Percentiles rank a stretch among this genome's conserved stretches.
Evolutionary conservation across 2,113 vertebrate species (phyloP).

Genomic region (Melozone crissalis): DNA sequence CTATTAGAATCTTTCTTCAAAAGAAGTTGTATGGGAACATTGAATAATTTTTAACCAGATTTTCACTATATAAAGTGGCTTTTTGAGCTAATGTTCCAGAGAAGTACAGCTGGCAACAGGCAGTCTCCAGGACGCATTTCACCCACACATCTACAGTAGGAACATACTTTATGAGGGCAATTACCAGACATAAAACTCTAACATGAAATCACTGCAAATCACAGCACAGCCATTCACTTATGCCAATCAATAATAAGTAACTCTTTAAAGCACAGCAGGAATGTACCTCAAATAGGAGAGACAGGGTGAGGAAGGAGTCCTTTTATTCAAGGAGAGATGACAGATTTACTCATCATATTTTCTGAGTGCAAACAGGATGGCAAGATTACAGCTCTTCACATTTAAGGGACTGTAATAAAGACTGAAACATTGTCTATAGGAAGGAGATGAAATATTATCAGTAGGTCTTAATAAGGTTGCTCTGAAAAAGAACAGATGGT

Average conservation of each 20-base stretch:
- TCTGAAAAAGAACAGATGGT: slow-evolving; percentile 49
- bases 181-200: slow-evolving; percentile 26
- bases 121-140: slow-evolving; percentile 29
- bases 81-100: slow-evolving; percentile 8
- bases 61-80: background rate
- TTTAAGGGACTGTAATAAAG: background rate
- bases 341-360: background rate
- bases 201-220: background rate
- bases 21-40: background rate
- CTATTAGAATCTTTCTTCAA: background rate
- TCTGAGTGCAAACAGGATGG: background rate
- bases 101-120: slow-evolving; percentile 16
- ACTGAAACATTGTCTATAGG: background rate
- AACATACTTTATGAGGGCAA: slow-evolving; percentile 15
- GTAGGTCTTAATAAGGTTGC: slow-evolving; percentile 33
- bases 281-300: background rate
- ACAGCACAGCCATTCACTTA: slow-evolving; percentile 4
- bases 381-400: background rate
- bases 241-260: background rate
- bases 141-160: background rate
- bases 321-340: slow-evolving; percentile 1
- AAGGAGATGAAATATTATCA: slow-evolving; percentile 41
- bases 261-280: background rate
- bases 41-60: background rate
- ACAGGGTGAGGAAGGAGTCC: background rate